Base-by-base conservation (phyloP, 64 coral and sea anemone genomes). In the Pocillopora verrucosa region DNA sequence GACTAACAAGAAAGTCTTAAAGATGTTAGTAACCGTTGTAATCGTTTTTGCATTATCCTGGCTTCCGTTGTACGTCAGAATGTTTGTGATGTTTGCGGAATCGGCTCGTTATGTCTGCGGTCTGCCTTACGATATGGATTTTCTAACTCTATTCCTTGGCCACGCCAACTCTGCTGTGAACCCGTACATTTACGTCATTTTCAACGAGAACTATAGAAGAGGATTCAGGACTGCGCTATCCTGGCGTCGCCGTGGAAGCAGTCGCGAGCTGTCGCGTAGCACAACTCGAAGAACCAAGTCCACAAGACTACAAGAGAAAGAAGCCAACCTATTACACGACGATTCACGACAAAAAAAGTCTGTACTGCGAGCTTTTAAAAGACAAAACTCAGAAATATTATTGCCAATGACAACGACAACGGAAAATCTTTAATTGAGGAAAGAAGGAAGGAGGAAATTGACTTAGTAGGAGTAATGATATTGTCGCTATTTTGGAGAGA, bases 121-220 rank as follows among this genome's bases (percentile, higher is more conserved):
- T 34, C 61, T 92, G 35, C 90, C 90, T 0, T 92, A 92, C 41
- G 82, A 87, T 56, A 76, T 92, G 20, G 90, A 92, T 34, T 92
- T 92, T 73, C 76, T 92, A 16, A 92, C 83, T 1, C 34, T 92
- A 11, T 92, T 60, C 58, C 51, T 92, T 3, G 90, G 90, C 2
- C 90, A 92, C 65, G 90, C 90, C 10, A 92, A 92, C 34, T 87
- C 82, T 17, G 73, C 90, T 11, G 20, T 92, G 4, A 92, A 92
- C 59, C 90, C 90, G 9, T 92, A 87, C 15, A 86, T 92, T 60
- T 92, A 92, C 80, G 90, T 92, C 16, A 87, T 92, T 87, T 92
- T 92, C 63, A 92, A 92, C 77, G 90, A 92, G 83, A 92, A 92
- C 80, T 92, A 87, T 16, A 84, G 90, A 35, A 92, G 77, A 73